Percentiles rank a stretch among this genome's conserved stretches.
phyloP scores from a whole-genome alignment of 2,113 vertebrate genomes.

The Miniopterus natalensis region DNA sequence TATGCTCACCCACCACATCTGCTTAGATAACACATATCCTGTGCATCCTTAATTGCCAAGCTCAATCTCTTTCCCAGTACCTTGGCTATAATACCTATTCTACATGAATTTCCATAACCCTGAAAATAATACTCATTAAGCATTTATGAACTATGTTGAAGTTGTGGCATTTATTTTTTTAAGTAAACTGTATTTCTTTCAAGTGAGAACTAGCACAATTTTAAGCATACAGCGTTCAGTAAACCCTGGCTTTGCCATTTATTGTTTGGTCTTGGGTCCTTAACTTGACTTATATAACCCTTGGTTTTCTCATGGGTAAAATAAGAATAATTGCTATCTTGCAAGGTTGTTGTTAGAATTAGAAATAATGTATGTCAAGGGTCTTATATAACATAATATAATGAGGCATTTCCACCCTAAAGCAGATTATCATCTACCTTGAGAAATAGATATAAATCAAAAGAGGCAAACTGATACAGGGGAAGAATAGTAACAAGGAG shows the following conservation, averaged over 20 bases:
- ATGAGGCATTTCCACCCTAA: not conserved
- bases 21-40: not conserved
- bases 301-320: not conserved
- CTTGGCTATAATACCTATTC: not conserved
- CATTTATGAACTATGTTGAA: not conserved
- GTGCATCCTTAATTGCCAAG: not conserved
- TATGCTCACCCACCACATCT: not conserved
- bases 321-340: constrained; percentile 38
- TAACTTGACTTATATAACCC: not conserved
- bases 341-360: not conserved
- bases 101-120: not conserved
- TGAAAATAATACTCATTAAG: not conserved
- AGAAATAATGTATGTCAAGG: constrained; percentile 9
- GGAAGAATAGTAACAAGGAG: not conserved
- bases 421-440: constrained; percentile 1
- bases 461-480: not conserved
- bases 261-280: not conserved
- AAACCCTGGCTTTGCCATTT: not conserved
- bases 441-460: constrained; percentile 16
- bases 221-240: not conserved
- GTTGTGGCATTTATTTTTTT: constrained; percentile 33
- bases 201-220: not conserved
- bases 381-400: not conserved
- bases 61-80: not conserved
- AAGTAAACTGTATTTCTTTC: constrained; percentile 45